Percentiles rank a stretch among this genome's conserved stretches.
These are phyloP conservation scores for Megalonaias nervosa DNA, from an alignment of 1,140 invertebrate genomes.

Conservation along the genomic window DNA sequence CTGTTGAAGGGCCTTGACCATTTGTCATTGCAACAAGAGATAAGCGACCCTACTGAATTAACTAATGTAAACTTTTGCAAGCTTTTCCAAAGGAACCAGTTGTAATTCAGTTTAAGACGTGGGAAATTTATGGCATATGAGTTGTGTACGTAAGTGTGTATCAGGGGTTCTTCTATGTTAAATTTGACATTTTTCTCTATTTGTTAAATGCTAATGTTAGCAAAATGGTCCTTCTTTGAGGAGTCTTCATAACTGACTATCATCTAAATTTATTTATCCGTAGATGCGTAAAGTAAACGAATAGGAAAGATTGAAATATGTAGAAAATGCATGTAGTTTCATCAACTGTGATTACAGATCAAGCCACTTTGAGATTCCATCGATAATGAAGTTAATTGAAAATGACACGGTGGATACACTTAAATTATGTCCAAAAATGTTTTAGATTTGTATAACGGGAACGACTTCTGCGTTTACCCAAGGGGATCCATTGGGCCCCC, in stretches of 20 bases:
- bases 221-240: no score
- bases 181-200: no score
- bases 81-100: background rate
- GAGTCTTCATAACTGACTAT: no score
- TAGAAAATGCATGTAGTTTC: background rate
- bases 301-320: no score
- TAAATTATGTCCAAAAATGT: background rate
- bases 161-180: no score
- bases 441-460: background rate
- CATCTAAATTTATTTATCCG: no score
- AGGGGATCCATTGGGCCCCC: slow-evolving; percentile 30
- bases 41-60: background rate
- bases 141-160: no score
- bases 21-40: background rate
- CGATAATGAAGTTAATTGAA: background rate
- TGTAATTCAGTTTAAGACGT: background rate
- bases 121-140: background rate
- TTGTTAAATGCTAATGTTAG: no score
- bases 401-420: background rate
- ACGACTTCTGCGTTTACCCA: slow-evolving; percentile 1
- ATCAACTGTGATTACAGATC: background rate
- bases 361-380: background rate
- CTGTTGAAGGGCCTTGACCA: background rate
- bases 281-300: no score
- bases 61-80: background rate